Evolutionary conservation across 1,140 invertebrate species (phyloP).

Genomic region (Temnothorax longispinosus): DNA sequence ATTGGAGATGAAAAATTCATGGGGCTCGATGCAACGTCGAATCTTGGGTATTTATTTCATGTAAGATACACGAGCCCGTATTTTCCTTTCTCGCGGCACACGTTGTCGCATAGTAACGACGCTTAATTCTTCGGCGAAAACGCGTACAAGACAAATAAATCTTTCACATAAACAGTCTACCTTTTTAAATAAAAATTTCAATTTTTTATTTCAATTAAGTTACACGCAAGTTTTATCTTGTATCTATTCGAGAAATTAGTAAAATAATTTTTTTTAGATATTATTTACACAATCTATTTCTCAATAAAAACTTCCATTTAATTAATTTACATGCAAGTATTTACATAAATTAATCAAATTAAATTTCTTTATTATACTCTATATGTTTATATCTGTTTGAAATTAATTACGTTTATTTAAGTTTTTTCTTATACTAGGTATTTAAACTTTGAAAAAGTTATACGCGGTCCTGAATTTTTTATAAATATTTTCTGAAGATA

Average conservation of each 20-base stretch:
- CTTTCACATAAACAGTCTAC: neutral
- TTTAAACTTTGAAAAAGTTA: neutral
- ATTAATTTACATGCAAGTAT: neutral
- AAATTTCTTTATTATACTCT: too few relatives aligned
- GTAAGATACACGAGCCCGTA: slow-evolving; percentile 36
- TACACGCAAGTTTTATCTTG: neutral
- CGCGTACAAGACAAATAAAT: neutral
- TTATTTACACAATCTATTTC: neutral
- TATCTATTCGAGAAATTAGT: neutral
- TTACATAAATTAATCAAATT: neutral
- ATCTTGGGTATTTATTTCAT: slow-evolving; percentile 55
- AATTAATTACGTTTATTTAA: slow-evolving; percentile 2
- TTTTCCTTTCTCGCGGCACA: slow-evolving; percentile 24
- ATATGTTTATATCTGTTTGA: neutral
- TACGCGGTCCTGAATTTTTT: neutral
- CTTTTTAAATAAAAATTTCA: neutral
- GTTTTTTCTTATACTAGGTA: neutral
- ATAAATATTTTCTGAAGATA: neutral
- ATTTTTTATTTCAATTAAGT: neutral
- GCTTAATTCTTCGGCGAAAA: slow-evolving; percentile 8
- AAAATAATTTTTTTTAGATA: neutral
- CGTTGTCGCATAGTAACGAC: neutral
- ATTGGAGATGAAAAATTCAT: slow-evolving; percentile 59
- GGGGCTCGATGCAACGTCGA: slow-evolving; percentile 34
- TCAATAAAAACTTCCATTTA: neutral